phyloP scores from a whole-genome alignment of 2,113 vertebrate species.

The Alosa alosa region DNA sequence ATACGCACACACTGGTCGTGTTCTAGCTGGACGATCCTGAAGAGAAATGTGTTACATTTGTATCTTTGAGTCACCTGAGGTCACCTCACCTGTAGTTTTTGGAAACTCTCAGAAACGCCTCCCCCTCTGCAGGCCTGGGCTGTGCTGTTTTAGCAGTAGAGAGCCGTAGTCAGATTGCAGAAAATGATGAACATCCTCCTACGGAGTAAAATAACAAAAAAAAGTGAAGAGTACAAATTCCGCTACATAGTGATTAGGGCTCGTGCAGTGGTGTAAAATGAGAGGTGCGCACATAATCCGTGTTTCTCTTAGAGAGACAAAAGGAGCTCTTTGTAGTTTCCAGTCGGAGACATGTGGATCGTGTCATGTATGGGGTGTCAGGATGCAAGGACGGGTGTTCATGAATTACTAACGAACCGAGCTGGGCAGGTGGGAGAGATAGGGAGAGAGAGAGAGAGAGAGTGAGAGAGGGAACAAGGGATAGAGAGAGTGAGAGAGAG shows the following conservation, averaged over 20 bases:
- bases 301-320: conserved; percentile 64
- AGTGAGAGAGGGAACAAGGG: conserved; percentile 48
- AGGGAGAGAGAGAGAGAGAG: conserved; percentile 56
- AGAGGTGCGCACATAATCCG: conserved; percentile 22
- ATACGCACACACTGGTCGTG: no score
- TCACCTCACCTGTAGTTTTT: neutral
- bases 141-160: neutral
- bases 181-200: neutral
- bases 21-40: no score
- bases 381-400: conserved; percentile 64
- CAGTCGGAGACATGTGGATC: conserved; percentile 64
- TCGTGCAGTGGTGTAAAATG: conserved; percentile 28
- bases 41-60: neutral
- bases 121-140: neutral
- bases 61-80: neutral
- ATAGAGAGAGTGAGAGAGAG: neutral
- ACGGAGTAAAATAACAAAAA: conserved; percentile 5
- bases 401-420: conserved; percentile 69
- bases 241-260: neutral
- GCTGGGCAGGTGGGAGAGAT: conserved; percentile 62
- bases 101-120: neutral
- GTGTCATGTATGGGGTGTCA: conserved; percentile 72
- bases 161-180: neutral
- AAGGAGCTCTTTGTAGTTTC: conserved; percentile 69
- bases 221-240: neutral